Evolutionary conservation across 37 sponge, comb jelly and placozoan genomes (phyloP).

Genomic region (Tethya wilhelma): DNA sequence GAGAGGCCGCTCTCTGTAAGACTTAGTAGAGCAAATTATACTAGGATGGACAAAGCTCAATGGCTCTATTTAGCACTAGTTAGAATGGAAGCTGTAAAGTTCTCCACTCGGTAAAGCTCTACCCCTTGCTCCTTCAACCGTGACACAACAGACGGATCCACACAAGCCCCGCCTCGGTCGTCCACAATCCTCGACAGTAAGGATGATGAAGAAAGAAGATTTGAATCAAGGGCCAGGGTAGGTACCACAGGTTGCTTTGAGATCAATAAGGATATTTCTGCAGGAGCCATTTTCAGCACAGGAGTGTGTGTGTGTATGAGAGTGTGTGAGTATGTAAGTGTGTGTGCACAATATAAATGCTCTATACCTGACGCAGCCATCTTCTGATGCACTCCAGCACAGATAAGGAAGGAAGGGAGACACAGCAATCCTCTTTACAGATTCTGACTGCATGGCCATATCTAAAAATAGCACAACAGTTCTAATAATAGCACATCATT

Average conservation of each 20-base stretch:
- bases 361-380: constrained; percentile 81
- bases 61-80: constrained; percentile 66
- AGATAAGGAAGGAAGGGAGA: constrained; percentile 56
- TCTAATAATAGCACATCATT: not conserved
- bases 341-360: not conserved
- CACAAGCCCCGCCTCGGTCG: no score
- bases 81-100: constrained; percentile 61
- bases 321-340: constrained; percentile 46
- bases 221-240: not conserved
- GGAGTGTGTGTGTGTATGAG: constrained; percentile 22
- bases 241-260: constrained; percentile 20
- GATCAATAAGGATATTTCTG: constrained; percentile 74
- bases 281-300: constrained; percentile 55
- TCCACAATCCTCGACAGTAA: not conserved
- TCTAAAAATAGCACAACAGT: not conserved
- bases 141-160: constrained; percentile 25
- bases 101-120: constrained; percentile 21
- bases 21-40: constrained; percentile 59
- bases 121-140: constrained; percentile 60
- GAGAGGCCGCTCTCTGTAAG: no score
- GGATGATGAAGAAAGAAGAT: not conserved
- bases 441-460: constrained; percentile 63
- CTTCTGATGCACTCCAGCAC: constrained; percentile 89
- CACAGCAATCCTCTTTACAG: constrained; percentile 83
- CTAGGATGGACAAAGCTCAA: constrained; percentile 23